phyloP scores from a whole-genome alignment of 2,797 vertebrate species.

The Emys orbicularis region DNA sequence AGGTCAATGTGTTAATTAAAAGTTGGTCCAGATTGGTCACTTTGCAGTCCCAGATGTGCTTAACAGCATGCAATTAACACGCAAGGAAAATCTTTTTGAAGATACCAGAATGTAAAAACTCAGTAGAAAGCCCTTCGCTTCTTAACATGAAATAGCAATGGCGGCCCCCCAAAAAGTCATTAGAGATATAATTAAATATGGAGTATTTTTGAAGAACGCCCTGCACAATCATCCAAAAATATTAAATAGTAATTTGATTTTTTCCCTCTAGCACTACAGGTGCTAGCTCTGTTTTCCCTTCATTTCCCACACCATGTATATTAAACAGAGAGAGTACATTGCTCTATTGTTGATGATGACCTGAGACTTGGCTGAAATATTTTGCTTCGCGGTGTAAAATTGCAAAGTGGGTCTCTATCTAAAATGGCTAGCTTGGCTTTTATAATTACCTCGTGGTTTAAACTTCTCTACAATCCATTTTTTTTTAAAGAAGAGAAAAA shows the following conservation, averaged over 20 bases:
- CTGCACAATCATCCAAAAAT: constrained; percentile 59
- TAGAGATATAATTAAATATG: constrained; percentile 73
- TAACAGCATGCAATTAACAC: constrained; percentile 73
- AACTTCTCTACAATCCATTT: constrained; percentile 8
- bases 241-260: constrained; percentile 78
- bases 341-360: constrained; percentile 69
- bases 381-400: constrained; percentile 60
- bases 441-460: constrained; percentile 66
- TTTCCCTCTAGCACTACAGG: constrained; percentile 63
- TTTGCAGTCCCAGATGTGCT: constrained; percentile 55
- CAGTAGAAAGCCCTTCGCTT: constrained; percentile 40
- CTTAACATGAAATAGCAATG: constrained; percentile 28
- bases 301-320: constrained; percentile 85
- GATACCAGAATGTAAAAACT: constrained; percentile 45
- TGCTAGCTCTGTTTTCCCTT: constrained; percentile 57
- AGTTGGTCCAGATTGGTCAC: constrained; percentile 62
- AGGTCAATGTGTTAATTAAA: constrained; percentile 78
- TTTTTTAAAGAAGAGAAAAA: not conserved
- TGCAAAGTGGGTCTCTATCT: constrained; percentile 46
- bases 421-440: constrained; percentile 73
- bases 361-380: constrained; percentile 53
- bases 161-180: constrained; percentile 41
- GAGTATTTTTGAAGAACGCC: constrained; percentile 58
- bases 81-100: constrained; percentile 63
- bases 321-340: constrained; percentile 79